These are phyloP conservation scores for Chelmon rostratus DNA, from an alignment of 2,797 vertebrate genomes.

Conservation along the genomic window DNA sequence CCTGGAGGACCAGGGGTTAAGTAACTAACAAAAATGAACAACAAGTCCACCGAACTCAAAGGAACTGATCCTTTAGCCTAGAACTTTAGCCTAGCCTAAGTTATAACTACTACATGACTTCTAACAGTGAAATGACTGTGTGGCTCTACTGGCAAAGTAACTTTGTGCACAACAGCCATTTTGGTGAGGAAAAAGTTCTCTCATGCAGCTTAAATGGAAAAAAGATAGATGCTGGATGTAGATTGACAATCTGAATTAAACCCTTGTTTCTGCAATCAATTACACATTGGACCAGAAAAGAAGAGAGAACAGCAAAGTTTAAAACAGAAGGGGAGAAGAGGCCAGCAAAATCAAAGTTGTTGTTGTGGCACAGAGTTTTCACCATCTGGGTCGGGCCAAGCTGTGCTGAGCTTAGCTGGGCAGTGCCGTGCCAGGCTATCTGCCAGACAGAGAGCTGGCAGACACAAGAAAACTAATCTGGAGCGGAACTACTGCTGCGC, in stretches of 20 bases:
- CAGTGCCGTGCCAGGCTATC: constrained; percentile 79
- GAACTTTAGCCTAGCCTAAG: background rate
- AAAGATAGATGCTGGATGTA: constrained; percentile 37
- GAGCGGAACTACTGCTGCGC: constrained; percentile 84
- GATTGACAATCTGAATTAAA: constrained; percentile 59
- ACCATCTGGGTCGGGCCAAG: constrained; percentile 84
- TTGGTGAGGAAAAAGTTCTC: constrained; percentile 21
- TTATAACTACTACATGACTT: background rate
- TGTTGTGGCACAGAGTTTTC: constrained; percentile 80
- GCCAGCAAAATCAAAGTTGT: constrained; percentile 80
- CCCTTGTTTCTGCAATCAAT: constrained; percentile 60
- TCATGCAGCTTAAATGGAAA: constrained; percentile 22
- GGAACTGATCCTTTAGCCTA: background rate
- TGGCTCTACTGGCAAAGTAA: constrained; percentile 11
- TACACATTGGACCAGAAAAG: constrained; percentile 61
- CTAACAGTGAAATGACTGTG: constrained; percentile 1
- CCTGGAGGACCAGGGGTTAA: constrained; percentile 88
- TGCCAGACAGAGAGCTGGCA: constrained; percentile 87
- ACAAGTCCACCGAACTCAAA: constrained; percentile 18
- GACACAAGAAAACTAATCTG: constrained; percentile 83
- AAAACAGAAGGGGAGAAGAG: constrained; percentile 59
- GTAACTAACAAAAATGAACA: constrained; percentile 47
- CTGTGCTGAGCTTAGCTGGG: constrained; percentile 79
- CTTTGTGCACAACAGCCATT: constrained; percentile 31
- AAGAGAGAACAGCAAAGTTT: constrained; percentile 51